Conservation (phyloP, 2,888 invertebrate genomes). For the Tachina fera region DNA sequence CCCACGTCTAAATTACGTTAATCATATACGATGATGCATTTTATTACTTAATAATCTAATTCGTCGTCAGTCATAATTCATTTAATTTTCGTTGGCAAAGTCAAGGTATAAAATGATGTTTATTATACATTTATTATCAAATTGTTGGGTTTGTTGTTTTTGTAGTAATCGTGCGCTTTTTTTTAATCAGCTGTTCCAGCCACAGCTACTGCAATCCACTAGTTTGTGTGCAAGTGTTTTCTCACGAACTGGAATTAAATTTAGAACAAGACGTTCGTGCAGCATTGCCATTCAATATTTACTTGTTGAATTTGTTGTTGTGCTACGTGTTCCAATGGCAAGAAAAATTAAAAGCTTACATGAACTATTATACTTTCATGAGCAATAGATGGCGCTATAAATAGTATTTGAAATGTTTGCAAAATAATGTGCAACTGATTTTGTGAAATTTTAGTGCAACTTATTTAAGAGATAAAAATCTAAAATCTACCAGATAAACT, state of each 20-base stretch:
- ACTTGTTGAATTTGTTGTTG: neutral
- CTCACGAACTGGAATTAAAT: slow-evolving; percentile 12
- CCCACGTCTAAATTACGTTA: slow-evolving; percentile 34
- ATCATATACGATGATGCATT: neutral
- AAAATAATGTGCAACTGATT: no score
- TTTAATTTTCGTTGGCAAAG: no score
- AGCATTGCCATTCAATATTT: slow-evolving; percentile 29
- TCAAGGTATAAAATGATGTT: neutral
- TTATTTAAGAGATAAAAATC: no score
- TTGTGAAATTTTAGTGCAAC: no score
- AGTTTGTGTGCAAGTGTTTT: neutral
- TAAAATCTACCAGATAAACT: no score
- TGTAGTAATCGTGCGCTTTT: neutral
- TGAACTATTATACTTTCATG: neutral
- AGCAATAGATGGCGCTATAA: slow-evolving; percentile 34
- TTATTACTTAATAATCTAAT: no score
- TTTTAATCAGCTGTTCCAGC: slow-evolving; percentile 41
- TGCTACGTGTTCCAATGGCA: slow-evolving; percentile 32
- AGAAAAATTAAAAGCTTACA: slow-evolving; percentile 4
- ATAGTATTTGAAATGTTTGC: neutral
- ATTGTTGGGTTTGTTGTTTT: neutral
- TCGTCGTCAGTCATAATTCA: no score
- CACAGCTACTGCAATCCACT: neutral
- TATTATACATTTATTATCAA: neutral
- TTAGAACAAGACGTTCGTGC: neutral